phyloP scores from a whole-genome alignment of 2,888 invertebrate genomes.

The Spilarctia lutea region DNA sequence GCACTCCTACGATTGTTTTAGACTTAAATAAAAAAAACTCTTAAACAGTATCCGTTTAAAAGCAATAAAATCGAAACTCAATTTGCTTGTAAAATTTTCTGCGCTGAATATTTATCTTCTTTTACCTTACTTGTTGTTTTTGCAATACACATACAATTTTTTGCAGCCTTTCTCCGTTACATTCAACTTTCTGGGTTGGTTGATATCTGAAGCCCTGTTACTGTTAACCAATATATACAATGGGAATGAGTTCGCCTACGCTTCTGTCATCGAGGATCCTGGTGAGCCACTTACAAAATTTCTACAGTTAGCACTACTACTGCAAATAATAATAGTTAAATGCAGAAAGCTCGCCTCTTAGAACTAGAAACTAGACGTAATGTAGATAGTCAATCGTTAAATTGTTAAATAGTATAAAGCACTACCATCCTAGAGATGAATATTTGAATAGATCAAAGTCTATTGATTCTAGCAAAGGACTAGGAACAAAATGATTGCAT shows the following conservation, averaged over 20 bases:
- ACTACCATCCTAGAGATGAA: not conserved
- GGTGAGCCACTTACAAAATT: constrained; percentile 49
- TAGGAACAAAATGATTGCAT: not conserved
- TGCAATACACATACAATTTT: not conserved
- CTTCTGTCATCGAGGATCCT: constrained; percentile 54
- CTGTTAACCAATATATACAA: constrained; percentile 65
- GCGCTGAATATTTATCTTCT: not conserved
- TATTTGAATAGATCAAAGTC: not conserved
- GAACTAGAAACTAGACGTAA: not conserved
- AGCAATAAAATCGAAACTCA: not conserved
- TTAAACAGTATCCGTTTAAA: too few species aligned
- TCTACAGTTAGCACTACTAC: constrained; percentile 5
- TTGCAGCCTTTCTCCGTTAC: constrained; percentile 74
- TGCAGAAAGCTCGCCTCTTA: not conserved
- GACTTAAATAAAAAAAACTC: not conserved
- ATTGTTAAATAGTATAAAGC: not conserved
- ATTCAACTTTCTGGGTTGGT: constrained; percentile 72
- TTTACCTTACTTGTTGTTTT: not conserved
- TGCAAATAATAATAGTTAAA: not conserved
- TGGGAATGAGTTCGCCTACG: constrained; percentile 63
- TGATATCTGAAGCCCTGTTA: constrained; percentile 69
- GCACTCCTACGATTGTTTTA: too few species aligned
- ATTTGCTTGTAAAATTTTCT: not conserved
- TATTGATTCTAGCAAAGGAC: not conserved
- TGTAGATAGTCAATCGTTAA: not conserved